Evolutionary conservation across 2,113 vertebrate genomes (phyloP), one percentile per base, ranked within the genome.

Genomic region (Barbus barbus): DNA sequence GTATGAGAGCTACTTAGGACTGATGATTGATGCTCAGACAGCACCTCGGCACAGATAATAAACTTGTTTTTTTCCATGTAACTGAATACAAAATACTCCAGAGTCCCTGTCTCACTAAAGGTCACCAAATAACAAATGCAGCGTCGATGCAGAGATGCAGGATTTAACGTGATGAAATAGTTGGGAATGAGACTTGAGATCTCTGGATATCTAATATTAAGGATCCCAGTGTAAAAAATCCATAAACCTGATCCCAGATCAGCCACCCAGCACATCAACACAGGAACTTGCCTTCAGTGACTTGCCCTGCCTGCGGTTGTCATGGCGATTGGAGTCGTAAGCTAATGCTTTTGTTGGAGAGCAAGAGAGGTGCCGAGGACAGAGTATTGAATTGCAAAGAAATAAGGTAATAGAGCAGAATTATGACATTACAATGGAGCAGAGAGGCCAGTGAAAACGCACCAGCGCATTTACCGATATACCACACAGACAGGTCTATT

Each of bases 361-460:
- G 56, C 56, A 26, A 79, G 77, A 65, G 77, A 73, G 81, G 65
- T 58, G 60, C n/a, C 31, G 82, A 53, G 67, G 31, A 26, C 75
- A 65, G 56, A 75, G 46, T 60, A 84, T 76, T 26, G 77, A 76
- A 80, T 81, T 24, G 69, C 26, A 69, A 84, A 84, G 86, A 80
- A 76, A 86, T 84, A 71, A 81, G 58, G 41, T 83, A 86, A 84
- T 63, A 73, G 31, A 86, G 48, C 69, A 76, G 82, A 86, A 81
- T 75, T 83, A 86, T 84, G 56, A 67, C 46, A 61, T 69, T 76
- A 78, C 85, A 79, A 74, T 83, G 33, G 46, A 83, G 58, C 38
- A 48, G 48, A 53, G 46, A 82, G 74, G 74, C 33, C 74, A 38
- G 33, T 41, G 44, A 16, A 71, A 61, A 56, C 14, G 22, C 1